A percentile compares a stretch with the other conserved stretches of the same genome.
Evolutionary conservation across 2,797 vertebrate species (phyloP).

Genomic region (Aeoliscus strigatus): DNA sequence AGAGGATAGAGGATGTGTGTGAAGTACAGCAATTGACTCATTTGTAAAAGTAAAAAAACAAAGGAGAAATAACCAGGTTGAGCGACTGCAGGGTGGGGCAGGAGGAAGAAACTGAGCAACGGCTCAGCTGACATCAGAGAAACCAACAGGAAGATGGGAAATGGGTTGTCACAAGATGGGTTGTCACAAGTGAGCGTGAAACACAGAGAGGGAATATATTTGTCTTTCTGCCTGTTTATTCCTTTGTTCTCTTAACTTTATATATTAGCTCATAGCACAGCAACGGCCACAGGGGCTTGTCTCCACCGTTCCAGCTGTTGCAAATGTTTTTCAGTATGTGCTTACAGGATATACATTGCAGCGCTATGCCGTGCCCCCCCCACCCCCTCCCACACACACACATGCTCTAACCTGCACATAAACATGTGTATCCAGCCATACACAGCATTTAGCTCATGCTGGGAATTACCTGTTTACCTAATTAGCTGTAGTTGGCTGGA

Average conservation of each 20-base stretch:
- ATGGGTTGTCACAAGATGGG: slow-evolving; percentile 62
- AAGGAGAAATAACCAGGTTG: slow-evolving; percentile 28
- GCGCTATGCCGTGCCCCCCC: too few relatives aligned
- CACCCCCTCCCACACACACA: too few relatives aligned
- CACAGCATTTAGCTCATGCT: slow-evolving; percentile 26
- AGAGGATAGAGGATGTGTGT: background rate
- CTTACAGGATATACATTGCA: too few relatives aligned
- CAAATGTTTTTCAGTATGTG: too few relatives aligned
- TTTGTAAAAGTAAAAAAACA: slow-evolving; percentile 1
- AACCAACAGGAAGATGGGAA: slow-evolving; percentile 26
- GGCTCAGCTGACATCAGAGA: slow-evolving; percentile 18
- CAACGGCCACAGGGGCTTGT: too few relatives aligned
- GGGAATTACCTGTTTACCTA: slow-evolving; percentile 72
- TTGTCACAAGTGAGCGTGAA: slow-evolving; percentile 51
- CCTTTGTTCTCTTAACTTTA: too few relatives aligned
- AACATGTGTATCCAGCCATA: slow-evolving; percentile 16
- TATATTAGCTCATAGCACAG: too few relatives aligned
- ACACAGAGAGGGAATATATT: slow-evolving; percentile 45
- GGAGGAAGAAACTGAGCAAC: slow-evolving; percentile 22
- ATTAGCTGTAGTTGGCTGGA: slow-evolving; percentile 69
- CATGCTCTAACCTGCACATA: slow-evolving; percentile 2
- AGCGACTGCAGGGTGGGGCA: slow-evolving; percentile 28
- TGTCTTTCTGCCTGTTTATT: slow-evolving; percentile 16
- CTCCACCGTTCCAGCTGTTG: too few relatives aligned
- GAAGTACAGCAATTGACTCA: slow-evolving; percentile 1